These are phyloP conservation scores for Ichneumoninae sp. DNA, from an alignment of 2,888 invertebrate genomes.

Conservation along the genomic window DNA sequence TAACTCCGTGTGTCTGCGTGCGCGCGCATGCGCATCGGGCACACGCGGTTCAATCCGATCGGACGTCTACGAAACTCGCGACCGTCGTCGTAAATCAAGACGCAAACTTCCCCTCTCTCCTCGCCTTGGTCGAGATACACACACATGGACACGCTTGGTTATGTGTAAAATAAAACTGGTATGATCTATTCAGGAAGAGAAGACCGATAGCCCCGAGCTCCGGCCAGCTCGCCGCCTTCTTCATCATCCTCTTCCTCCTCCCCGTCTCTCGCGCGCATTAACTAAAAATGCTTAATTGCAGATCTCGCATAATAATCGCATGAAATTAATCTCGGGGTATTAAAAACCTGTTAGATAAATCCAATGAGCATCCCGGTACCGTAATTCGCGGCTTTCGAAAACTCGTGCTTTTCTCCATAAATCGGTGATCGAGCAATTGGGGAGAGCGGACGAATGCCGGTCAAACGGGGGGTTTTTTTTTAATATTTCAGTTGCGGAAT, in stretches of 20 bases:
- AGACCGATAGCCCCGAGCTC: conserved; percentile 51
- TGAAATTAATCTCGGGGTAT: conserved; percentile 14
- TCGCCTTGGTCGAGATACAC: conserved; percentile 12
- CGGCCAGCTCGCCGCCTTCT: conserved; percentile 28
- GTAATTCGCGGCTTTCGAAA: too few species aligned
- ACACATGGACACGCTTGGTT: not conserved
- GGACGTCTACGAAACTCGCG: conserved; percentile 65
- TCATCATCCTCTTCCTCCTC: conserved; percentile 8
- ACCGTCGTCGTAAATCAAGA: conserved; percentile 67
- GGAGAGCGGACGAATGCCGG: too few species aligned
- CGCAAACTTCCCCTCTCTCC: conserved; percentile 48
- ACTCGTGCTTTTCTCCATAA: too few species aligned
- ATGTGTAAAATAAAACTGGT: conserved; percentile 45
- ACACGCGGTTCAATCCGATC: conserved; percentile 60
- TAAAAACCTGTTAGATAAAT: conserved; percentile 9
- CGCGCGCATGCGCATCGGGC: conserved; percentile 32
- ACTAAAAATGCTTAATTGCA: conserved; percentile 59
- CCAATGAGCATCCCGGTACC: conserved; percentile 16
- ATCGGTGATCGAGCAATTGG: too few species aligned
- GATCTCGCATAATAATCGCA: conserved; percentile 22
- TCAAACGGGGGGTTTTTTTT: too few species aligned
- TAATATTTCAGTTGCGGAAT: too few species aligned
- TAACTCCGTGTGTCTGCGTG: not conserved
- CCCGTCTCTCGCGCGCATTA: conserved; percentile 21
- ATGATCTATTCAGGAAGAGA: conserved; percentile 60